Evolutionary conservation across 2,888 invertebrate species (phyloP).

Genomic region (Pyralis farinalis): DNA sequence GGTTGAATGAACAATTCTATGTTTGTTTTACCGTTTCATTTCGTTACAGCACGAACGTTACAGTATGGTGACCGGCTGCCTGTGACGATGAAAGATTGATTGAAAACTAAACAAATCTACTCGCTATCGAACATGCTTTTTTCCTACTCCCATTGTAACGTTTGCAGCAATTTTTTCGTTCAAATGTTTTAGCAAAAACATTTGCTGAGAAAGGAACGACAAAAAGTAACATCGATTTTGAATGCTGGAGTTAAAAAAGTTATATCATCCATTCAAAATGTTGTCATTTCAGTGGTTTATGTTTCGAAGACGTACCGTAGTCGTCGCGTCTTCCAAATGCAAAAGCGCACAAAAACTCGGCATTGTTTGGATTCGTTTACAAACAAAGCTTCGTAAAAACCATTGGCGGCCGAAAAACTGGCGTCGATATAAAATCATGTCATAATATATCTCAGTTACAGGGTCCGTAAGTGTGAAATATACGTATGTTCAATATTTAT

Average conservation of each 20-base stretch:
- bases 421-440: conserved; percentile 55
- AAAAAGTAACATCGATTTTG: background rate
- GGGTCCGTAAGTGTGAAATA: conserved; percentile 72
- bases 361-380: conserved; percentile 66
- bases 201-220: background rate
- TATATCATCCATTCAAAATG: conserved; percentile 2
- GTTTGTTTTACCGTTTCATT: too few species aligned
- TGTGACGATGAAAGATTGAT: conserved; percentile 64
- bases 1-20: too few species aligned
- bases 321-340: background rate
- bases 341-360: conserved; percentile 40
- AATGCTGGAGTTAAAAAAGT: background rate
- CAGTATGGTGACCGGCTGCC: conserved; percentile 54
- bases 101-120: conserved; percentile 53
- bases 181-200: background rate
- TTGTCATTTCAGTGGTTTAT: conserved; percentile 7
- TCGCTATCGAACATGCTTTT: conserved; percentile 16
- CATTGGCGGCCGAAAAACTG: conserved; percentile 49
- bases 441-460: conserved; percentile 74
- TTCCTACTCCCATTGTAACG: background rate
- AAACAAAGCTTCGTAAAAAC: conserved; percentile 70
- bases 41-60: conserved; percentile 29
- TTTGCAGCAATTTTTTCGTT: background rate
- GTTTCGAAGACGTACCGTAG: background rate
- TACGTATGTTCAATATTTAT: conserved; percentile 76